Conservation (phyloP, 92 coral and sea anemone genomes). For the Phenganax subtilis region DNA sequence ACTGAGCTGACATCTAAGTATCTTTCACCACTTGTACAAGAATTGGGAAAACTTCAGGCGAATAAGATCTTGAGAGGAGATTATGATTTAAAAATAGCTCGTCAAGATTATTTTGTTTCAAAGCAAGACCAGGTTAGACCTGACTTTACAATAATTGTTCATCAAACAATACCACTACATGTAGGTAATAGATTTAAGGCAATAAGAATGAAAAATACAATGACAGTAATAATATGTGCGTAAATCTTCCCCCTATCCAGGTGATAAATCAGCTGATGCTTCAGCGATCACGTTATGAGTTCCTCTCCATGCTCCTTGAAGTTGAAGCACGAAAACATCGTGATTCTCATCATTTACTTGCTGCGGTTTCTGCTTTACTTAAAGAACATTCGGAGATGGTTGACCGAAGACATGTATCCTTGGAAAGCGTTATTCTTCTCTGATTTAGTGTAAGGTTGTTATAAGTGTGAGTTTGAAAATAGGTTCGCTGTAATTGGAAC, state of each 20-base stretch:
- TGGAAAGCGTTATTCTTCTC: neutral
- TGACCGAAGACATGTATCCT: conserved; percentile 74
- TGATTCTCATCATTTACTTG: conserved; percentile 76
- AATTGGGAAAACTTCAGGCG: conserved; percentile 86
- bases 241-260: conserved; percentile 20
- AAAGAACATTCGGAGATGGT: conserved; percentile 48
- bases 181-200: neutral
- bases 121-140: conserved; percentile 87
- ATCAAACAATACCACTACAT: neutral
- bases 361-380: conserved; percentile 66
- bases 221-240: too few species aligned
- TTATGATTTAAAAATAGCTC: conserved; percentile 82
- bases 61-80: conserved; percentile 81
- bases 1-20: conserved; percentile 57
- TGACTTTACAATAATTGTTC: neutral
- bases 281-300: conserved; percentile 86
- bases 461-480: too few species aligned
- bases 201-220: too few species aligned
- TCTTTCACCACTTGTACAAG: conserved; percentile 66
- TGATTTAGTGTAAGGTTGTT: neutral
- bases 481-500: too few species aligned
- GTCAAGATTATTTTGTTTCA: conserved; percentile 94
- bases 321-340: conserved; percentile 80
- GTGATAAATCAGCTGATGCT: conserved; percentile 81
- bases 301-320: conserved; percentile 78